These are phyloP conservation scores for Therioaphis trifolii DNA, from an alignment of 2,888 invertebrate species.

Conservation along the genomic window DNA sequence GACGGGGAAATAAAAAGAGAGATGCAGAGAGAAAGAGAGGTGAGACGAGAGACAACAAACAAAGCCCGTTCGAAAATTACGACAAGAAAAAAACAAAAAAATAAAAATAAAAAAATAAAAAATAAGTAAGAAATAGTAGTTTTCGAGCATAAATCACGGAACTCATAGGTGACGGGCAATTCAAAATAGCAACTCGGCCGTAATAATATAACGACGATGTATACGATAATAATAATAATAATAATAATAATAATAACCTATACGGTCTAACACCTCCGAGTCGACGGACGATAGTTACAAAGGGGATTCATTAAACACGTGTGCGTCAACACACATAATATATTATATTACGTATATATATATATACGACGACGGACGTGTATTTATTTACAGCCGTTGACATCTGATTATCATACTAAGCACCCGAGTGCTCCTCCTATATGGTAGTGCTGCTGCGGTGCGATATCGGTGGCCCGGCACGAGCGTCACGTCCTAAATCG, in stretches of 20 bases:
- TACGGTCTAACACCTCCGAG: conserved; percentile 32
- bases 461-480: conserved; percentile 48
- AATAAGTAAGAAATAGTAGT: conserved; percentile 42
- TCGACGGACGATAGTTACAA: conserved; percentile 36
- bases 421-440: conserved; percentile 20
- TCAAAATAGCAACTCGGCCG: conserved; percentile 37
- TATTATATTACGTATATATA: neutral
- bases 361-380: neutral
- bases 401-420: conserved; percentile 55
- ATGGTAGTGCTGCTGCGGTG: neutral
- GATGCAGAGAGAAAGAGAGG: neutral
- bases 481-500: conserved; percentile 51
- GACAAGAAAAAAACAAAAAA: neutral
- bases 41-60: neutral
- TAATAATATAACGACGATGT: neutral
- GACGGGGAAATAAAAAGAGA: neutral
- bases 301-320: conserved; percentile 33
- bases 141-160: conserved; percentile 58
- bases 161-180: conserved; percentile 44
- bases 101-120: neutral
- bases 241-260: conserved; percentile 20
- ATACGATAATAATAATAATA: neutral
- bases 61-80: neutral
- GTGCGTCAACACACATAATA: conserved; percentile 15
- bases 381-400: conserved; percentile 58